Evolutionary conservation across 2,113 vertebrate genomes (phyloP).

Genomic region (Centropristis striata): DNA sequence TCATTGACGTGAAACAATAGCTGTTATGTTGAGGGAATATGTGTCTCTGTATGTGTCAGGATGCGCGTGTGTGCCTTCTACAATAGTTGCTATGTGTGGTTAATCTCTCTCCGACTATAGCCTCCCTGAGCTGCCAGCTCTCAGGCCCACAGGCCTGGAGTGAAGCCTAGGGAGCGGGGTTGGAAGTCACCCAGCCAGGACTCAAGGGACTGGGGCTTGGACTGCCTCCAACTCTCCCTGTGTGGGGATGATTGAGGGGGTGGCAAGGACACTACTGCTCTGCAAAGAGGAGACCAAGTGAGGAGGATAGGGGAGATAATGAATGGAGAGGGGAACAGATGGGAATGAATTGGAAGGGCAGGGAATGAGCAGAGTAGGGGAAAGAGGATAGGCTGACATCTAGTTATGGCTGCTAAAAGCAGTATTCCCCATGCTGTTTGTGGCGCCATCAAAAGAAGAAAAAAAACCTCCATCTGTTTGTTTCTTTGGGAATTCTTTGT

Average conservation of each 20-base stretch:
- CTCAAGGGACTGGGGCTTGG: conserved; percentile 74
- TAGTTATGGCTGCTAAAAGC: conserved; percentile 32
- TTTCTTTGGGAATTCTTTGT: not conserved
- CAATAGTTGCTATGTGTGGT: conserved; percentile 76
- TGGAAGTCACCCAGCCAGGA: conserved; percentile 78
- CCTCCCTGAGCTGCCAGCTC: conserved; percentile 72
- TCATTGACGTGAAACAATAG: conserved; percentile 56
- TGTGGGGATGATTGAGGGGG: conserved; percentile 76
- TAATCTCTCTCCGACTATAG: conserved; percentile 77
- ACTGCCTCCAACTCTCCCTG: conserved; percentile 70
- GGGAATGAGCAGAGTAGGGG: conserved; percentile 9
- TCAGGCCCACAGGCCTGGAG: conserved; percentile 74
- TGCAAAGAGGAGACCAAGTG: conserved; percentile 46
- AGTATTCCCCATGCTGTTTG: conserved; percentile 25
- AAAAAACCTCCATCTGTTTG: conserved; percentile 22
- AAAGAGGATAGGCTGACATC: conserved; percentile 28
- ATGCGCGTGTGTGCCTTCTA: conserved; percentile 42
- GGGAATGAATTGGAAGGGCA: conserved; percentile 55
- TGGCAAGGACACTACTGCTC: conserved; percentile 71
- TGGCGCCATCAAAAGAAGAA: not conserved
- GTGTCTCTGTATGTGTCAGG: conserved; percentile 42
- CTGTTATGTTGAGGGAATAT: conserved; percentile 53
- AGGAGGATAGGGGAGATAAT: conserved; percentile 53
- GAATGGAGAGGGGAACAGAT: conserved; percentile 55
- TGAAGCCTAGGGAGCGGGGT: conserved; percentile 73